Percentiles rank a stretch among this genome's conserved stretches.
These are phyloP conservation scores for Agrenia bidenticulata DNA, from an alignment of 2,888 invertebrate species.

Conservation along the genomic window DNA sequence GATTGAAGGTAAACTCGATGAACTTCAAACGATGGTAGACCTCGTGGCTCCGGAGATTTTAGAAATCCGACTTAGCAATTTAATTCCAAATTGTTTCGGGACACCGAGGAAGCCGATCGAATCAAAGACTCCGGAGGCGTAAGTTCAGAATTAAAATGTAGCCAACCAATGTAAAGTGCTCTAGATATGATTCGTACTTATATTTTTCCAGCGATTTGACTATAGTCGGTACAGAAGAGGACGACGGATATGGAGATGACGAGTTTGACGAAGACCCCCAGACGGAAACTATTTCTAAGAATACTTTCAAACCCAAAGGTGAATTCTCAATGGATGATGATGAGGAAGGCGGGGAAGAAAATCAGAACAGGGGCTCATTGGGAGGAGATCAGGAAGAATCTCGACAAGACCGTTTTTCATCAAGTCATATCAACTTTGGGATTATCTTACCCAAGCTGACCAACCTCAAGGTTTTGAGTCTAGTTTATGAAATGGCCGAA, in stretches of 20 bases:
- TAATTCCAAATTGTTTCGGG: slow-evolving; percentile 51
- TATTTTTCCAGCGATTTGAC: slow-evolving; percentile 8
- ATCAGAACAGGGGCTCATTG: neutral
- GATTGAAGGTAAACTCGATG: slow-evolving; percentile 34
- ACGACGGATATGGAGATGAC: slow-evolving; percentile 31
- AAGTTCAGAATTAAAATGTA: no score
- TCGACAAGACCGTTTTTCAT: slow-evolving; percentile 26
- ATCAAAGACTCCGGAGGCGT: slow-evolving; percentile 29
- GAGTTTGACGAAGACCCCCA: neutral
- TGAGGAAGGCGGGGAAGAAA: slow-evolving; percentile 16
- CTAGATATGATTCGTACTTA: no score
- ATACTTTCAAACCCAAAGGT: slow-evolving; percentile 9
- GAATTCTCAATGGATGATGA: slow-evolving; percentile 22
- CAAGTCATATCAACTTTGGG: slow-evolving; percentile 46
- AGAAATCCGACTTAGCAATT: slow-evolving; percentile 41
- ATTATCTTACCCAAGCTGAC: slow-evolving; percentile 40
- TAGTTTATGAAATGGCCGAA: slow-evolving; percentile 48
- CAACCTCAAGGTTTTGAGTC: slow-evolving; percentile 42
- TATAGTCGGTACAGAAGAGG: slow-evolving; percentile 20
- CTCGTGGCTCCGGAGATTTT: slow-evolving; percentile 37
- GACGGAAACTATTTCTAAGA: neutral
- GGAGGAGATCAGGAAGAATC: neutral
- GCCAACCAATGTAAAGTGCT: no score
- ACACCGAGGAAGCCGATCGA: slow-evolving; percentile 36
- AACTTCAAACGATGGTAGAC: slow-evolving; percentile 37